Percentiles rank a stretch among this genome's conserved stretches.
Evolutionary conservation across 2,888 invertebrate genomes (phyloP).

Genomic region (Pollenia angustigena): DNA sequence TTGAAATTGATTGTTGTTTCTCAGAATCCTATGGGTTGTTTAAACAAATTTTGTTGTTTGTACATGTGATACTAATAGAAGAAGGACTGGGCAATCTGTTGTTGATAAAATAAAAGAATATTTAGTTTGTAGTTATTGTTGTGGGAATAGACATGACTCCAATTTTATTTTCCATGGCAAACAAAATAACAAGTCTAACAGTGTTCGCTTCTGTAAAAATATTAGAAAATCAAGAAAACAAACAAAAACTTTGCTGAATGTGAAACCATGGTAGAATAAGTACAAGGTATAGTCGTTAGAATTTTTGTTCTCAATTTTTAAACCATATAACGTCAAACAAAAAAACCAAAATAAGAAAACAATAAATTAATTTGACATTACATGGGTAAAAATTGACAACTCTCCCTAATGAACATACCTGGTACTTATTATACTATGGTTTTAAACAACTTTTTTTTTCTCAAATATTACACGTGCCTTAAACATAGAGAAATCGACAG

Average conservation of each 20-base stretch:
- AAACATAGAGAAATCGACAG: neutral
- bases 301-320: no score
- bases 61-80: constrained; percentile 6
- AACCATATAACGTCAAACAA: no score
- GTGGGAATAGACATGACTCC: constrained; percentile 17
- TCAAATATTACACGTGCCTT: constrained; percentile 37
- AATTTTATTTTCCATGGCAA: neutral
- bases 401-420: no score
- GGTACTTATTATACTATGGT: no score
- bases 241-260: neutral
- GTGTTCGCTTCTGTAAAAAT: neutral
- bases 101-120: constrained; percentile 36
- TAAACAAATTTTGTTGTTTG: neutral
- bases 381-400: no score
- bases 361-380: no score
- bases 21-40: constrained; percentile 28
- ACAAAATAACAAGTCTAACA: constrained; percentile 27
- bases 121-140: constrained; percentile 50
- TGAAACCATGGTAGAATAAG: no score
- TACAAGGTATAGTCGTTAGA: no score
- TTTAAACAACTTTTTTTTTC: constrained; percentile 16
- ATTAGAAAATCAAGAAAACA: neutral
- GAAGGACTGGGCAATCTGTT: constrained; percentile 23
- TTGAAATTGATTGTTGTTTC: constrained; percentile 10
- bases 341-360: no score